A percentile compares a stretch with the other conserved stretches of the same genome.
phyloP scores from a whole-genome alignment of 2,888 invertebrate genomes.

The Ariolimax columbianus region DNA sequence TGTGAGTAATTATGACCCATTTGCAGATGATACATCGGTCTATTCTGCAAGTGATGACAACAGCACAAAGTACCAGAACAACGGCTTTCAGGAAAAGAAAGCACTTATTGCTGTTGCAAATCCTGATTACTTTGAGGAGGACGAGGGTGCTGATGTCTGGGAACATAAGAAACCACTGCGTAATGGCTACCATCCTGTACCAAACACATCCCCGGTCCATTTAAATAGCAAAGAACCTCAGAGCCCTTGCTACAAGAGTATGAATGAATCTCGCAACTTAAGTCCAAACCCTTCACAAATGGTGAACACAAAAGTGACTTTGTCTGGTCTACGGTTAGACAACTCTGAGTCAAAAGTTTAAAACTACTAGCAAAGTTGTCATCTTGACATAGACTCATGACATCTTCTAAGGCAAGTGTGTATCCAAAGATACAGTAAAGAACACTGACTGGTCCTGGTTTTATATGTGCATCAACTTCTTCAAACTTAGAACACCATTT shows the following conservation, averaged over 20 bases:
- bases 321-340: slow-evolving; percentile 11
- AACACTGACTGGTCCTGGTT: neutral
- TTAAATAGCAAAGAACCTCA: neutral
- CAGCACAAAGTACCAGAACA: neutral
- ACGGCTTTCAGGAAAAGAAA: neutral
- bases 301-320: slow-evolving; percentile 41
- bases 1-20: slow-evolving; percentile 70
- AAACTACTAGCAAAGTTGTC: neutral
- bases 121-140: slow-evolving; percentile 90
- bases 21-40: slow-evolving; percentile 46
- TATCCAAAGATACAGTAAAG: neutral
- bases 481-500: neutral
- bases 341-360: slow-evolving; percentile 31
- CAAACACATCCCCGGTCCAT: slow-evolving; percentile 35
- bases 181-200: slow-evolving; percentile 47
- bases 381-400: neutral
- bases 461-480: neutral
- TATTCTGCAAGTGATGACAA: neutral
- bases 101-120: slow-evolving; percentile 84
- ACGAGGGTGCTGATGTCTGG: slow-evolving; percentile 75
- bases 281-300: slow-evolving; percentile 27
- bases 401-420: neutral
- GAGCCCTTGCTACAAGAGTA: slow-evolving; percentile 10
- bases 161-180: slow-evolving; percentile 46
- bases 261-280: slow-evolving; percentile 21